Base-by-base conservation (phyloP, 2,888 invertebrate species). In the Troides helena region DNA sequence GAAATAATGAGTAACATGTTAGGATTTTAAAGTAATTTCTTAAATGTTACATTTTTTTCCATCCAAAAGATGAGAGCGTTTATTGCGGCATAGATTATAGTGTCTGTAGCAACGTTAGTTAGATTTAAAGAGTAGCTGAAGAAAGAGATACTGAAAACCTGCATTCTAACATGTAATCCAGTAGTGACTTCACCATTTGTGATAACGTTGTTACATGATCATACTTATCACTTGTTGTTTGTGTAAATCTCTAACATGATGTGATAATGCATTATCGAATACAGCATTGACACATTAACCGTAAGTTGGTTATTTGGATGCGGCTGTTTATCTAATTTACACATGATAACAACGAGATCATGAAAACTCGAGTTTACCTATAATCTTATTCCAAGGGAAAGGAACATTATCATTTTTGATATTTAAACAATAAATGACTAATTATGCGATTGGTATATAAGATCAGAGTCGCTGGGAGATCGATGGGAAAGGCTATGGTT, bases 41-140 rank as follows among this genome's bases (percentile, higher is more conserved):
- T 85, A 87, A 87, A 86, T 86, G 79, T 84, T 84, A 85, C 82
- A 86, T 86, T 81, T 5, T 77, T 85, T 85, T 78, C 82, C 79
- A 84, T 83, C 84, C 81, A 82, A 84, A 85, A 81, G 36, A 80
- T 78, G 79, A 81, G 77, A 79, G 78, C 75, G 79, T 78, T 78
- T 74, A 77, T 72, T 61, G 69, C 60, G 68, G 46, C 78, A 78
- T 43, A 78, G 78, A 78, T 66, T 70, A 74, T 53, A 18, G 30
- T 12, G n/a, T 18, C 14, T 25, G 8, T 60, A 74, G 75, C 75
- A 46, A 46, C 8, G 46, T 46, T 46, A 46, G 46, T 14, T 30
- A 21, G 30, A 3, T 5, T 30, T 30, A 30, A 3, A 30, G 30
- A 30, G 30, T 3, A 30, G 30, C 30, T 30, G 30, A 30, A 30